Evolutionary conservation across 1,140 invertebrate genomes (phyloP).

Genomic region (Ptiloglossa arizonensis): DNA sequence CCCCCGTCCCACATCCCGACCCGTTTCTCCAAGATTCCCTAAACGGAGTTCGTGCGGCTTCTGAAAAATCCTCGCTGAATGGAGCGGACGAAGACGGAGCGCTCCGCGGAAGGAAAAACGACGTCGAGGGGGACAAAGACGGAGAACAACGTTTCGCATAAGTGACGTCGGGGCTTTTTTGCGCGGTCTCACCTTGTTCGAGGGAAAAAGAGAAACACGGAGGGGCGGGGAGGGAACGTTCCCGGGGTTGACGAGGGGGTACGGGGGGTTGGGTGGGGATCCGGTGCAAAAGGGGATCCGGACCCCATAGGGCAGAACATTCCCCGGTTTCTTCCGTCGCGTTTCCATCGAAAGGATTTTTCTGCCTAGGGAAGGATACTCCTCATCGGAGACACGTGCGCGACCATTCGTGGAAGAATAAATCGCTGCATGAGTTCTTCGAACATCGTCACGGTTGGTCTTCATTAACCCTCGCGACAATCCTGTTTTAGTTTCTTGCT

Average conservation of each 20-base stretch:
- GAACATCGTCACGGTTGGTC: constrained; percentile 44
- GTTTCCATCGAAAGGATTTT: constrained; percentile 65
- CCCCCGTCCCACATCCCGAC: constrained; percentile 43
- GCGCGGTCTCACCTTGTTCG: constrained; percentile 69
- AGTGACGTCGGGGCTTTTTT: constrained; percentile 70
- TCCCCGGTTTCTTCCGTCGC: constrained; percentile 58
- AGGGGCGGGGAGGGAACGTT: constrained; percentile 8
- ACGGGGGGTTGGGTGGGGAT: too few species aligned
- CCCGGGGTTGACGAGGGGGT: too few species aligned
- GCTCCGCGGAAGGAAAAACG: constrained; percentile 34
- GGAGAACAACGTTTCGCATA: constrained; percentile 58
- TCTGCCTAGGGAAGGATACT: constrained; percentile 53
- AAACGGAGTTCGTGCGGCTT: constrained; percentile 74
- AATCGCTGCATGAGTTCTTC: constrained; percentile 47
- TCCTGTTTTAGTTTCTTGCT: constrained; percentile 14
- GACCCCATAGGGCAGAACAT: constrained; percentile 55
- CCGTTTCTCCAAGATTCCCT: constrained; percentile 77
- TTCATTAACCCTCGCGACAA: constrained; percentile 50
- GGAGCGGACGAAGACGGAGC: constrained; percentile 38
- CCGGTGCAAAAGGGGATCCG: constrained; percentile 63
- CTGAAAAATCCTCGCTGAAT: constrained; percentile 74
- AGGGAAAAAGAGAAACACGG: constrained; percentile 47
- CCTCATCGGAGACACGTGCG: constrained; percentile 56
- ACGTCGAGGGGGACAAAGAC: constrained; percentile 13
- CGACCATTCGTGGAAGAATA: constrained; percentile 55